phyloP scores from a whole-genome alignment of 2,113 vertebrate genomes.

The Indri indri region DNA sequence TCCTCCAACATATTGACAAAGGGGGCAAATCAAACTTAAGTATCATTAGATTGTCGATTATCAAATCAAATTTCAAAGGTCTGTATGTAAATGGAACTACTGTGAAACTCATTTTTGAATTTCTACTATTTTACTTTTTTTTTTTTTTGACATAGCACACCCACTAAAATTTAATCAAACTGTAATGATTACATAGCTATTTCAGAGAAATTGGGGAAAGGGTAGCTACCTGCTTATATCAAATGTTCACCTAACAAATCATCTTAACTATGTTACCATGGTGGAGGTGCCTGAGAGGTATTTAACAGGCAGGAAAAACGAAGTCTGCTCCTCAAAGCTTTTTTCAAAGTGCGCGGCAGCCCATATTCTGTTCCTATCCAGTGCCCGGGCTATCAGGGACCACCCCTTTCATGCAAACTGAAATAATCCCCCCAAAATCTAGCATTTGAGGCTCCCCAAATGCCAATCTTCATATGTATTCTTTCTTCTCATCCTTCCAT shows the following conservation, averaged over 20 bases:
- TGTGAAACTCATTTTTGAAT: background rate
- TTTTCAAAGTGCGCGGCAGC: background rate
- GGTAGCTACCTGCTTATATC: background rate
- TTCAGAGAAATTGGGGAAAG: background rate
- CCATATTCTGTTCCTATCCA: background rate
- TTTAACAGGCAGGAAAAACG: background rate
- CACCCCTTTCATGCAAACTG: background rate
- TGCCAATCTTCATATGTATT: background rate
- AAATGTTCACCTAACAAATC: background rate
- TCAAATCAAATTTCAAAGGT: background rate
- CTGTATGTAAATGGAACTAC: background rate
- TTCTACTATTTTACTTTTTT: background rate
- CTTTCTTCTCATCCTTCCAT: background rate
- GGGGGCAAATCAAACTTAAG: background rate
- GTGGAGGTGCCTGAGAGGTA: background rate
- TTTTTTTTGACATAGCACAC: background rate
- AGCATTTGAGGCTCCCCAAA: background rate
- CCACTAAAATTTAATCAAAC: background rate
- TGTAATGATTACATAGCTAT: background rate
- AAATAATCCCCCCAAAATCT: background rate
- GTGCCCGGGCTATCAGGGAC: background rate
- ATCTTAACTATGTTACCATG: background rate
- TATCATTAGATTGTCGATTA: background rate
- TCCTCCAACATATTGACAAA: background rate
- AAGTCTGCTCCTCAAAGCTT: background rate